Evolutionary conservation across 2,888 invertebrate genomes (phyloP), one percentile per base, ranked within the genome.

Genomic region (Ornithoptera alexandrae): DNA sequence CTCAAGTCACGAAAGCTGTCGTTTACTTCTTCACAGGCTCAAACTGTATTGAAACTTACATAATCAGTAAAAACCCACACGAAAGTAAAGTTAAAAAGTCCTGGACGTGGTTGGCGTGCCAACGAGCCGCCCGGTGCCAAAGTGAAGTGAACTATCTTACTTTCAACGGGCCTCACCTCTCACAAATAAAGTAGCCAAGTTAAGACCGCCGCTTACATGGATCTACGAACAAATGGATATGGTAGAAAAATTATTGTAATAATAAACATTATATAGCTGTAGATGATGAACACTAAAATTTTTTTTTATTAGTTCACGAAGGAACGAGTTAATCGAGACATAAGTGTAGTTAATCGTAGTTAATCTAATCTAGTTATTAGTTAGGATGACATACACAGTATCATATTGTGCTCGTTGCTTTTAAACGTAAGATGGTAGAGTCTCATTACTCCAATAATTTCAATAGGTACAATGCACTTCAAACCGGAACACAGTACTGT

Each of bases 81-180:
- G 76, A 79, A 78, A 77, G 75, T 78, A 78, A 78, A 82, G 86
- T 86, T 84, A 82, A 86, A 86, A 86, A 86, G 79, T 84, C 80
- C 74, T 67, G 75, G 74, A 85, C 87, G 88, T 87, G 86, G 75
- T 72, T 72, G 62, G 85, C 72, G 75, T 85, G 72, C 76, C 72
- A 82, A 86, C 78, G 75, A 72, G 72, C 75, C 74, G 73, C 72
- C 73, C 12, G 56, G 56, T 70, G 75, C 73, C 78, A 77, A 81
- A 81, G 81, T 81, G 77, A 78, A 83, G 82, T 81, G 84, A 86
- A 87, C 90, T 90, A 89, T 90, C 89, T 89, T 87, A 87, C 89
- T 90, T 90, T 89, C 88, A 84, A 82, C 86, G 82, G 78, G 82
- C 80, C 82, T 85, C 81, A 85, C 86, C 88, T 87, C 83, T 78